A percentile compares a stretch with the other conserved stretches of the same genome.
Evolutionary conservation across 2,113 vertebrate species (phyloP).

Genomic region (Lanius collurio): DNA sequence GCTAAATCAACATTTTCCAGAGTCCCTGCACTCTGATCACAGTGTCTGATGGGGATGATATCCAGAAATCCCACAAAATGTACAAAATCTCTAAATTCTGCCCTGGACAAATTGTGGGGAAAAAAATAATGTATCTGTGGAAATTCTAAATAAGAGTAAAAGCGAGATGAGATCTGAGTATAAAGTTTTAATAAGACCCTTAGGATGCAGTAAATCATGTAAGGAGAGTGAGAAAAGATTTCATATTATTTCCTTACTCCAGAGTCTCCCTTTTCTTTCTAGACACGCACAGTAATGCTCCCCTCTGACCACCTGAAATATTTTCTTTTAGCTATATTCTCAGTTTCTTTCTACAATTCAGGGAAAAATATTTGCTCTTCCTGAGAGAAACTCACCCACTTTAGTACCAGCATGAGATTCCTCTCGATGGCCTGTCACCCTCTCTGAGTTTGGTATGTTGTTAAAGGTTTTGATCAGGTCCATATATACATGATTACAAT

Average conservation of each 20-base stretch:
- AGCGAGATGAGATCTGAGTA: neutral
- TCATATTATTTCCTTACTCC: neutral
- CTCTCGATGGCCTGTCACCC: neutral
- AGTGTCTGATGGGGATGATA: neutral
- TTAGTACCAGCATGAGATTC: neutral
- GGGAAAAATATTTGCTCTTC: neutral
- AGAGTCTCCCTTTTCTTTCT: neutral
- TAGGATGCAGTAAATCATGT: neutral
- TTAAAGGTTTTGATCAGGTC: neutral
- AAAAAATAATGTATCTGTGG: rapidly evolving
- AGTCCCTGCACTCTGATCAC: neutral
- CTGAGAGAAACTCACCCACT: neutral
- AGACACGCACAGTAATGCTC: neutral
- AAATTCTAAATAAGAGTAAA: neutral
- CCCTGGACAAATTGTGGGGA: neutral
- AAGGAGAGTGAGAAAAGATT: neutral
- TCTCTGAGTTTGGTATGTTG: neutral
- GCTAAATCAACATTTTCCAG: neutral
- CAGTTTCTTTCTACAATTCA: neutral
- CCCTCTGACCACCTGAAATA: neutral
- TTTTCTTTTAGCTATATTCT: neutral
- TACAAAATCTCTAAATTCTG: neutral
- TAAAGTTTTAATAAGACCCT: neutral
- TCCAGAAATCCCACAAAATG: neutral
- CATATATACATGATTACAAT: rapidly evolving